Evolutionary conservation across 1,140 invertebrate genomes (phyloP), one percentile per base, ranked within the genome.

Genomic region (Tyrophagus putrescentiae): DNA sequence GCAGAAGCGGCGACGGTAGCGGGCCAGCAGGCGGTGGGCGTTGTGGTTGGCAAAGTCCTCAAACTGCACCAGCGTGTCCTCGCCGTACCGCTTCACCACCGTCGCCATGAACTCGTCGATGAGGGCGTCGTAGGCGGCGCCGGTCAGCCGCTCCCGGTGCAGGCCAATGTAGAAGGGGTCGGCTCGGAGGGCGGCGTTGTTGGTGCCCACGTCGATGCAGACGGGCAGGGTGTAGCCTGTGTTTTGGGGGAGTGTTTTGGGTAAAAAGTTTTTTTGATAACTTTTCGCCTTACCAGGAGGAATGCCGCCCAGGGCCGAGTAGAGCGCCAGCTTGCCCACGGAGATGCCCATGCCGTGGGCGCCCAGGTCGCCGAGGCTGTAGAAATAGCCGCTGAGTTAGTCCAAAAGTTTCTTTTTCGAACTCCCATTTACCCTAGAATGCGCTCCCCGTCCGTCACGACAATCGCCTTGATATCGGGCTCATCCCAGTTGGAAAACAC

Each of bases 71-170:
- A 76, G 65, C 64, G 68, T 71, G 32, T 69, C 66, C 45, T 63
- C 62, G 13, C 75, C 73, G 62, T 68, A 76, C 63, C 88, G 83
- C 71, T 82, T 82, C 0, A 94, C 87, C 57, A 89, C 87, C 1
- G 91, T 91, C 69, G 86, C 76, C 92, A 98, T 97, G 71, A 98
- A 98, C 73, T 98, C 95, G 68, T 98, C 94, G 57, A 98, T 81
- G 65, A 98, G 85, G 36, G 86, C 84, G 70, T 98, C 92, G 72
- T 98, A 98, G 60, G 84, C 81, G 32, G 80, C 75, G 11, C 94
- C 95, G 29, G 82, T 82, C 0, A 84, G 82, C 50, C 95, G 77
- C 61, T 82, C 82, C 66, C 94, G 87, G 60, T 85, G 78, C 34
- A 96, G 71, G 50, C 95, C 95, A 68, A 97, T 92, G 72, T 98